Base-by-base conservation (phyloP, 2,888 invertebrate species). In the Dascillus cervinus region DNA sequence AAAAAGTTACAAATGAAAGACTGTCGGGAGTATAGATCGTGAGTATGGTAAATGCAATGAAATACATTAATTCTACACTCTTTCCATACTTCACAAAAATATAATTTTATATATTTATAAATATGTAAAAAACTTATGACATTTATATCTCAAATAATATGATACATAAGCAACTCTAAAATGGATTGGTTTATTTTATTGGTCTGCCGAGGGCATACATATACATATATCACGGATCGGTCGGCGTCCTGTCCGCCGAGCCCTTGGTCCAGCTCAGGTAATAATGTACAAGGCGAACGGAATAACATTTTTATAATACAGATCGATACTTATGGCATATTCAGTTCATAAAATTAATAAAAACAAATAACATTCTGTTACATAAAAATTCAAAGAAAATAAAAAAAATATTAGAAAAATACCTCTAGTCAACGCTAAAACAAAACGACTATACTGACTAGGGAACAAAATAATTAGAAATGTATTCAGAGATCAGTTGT, bases 1-100 rank as follows among this genome's bases (percentile, higher is more conserved):
- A 58, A 64, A 64, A 64, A 62, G 61, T 61, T 55, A 55, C 51
- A 52, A 58, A 59, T 62, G 62, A 63, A 63, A 64, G 62, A 63
- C 62, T 50, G 49, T 58, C 46, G 63, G 64, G 62, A 62, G 64
- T 55, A 59, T 53, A 60, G 54, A 54, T 45, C 43, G 59, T 55
- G 58, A 55, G 60, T 60, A 60, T 58, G 61, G 58, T 51, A 47
- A 47, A 39, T 41, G 32, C 26, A 23, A 15, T 37, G n/a, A 27
- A 34, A 17, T 32, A 22, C 25, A 33, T 20, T 35, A 26, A 34
- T 23, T 26, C 29, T 32, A 39, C 39, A 41, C 27, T 30, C 26
- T 53, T n/a, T 53, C 55, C 60, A 56, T 62, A 62, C 62, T 50
- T 58, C 60, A 61, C 60, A 60, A 62, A 62, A 62, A 60, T 58